phyloP scores from a whole-genome alignment of 2,113 vertebrate species.

The Todiramphus chloris region DNA sequence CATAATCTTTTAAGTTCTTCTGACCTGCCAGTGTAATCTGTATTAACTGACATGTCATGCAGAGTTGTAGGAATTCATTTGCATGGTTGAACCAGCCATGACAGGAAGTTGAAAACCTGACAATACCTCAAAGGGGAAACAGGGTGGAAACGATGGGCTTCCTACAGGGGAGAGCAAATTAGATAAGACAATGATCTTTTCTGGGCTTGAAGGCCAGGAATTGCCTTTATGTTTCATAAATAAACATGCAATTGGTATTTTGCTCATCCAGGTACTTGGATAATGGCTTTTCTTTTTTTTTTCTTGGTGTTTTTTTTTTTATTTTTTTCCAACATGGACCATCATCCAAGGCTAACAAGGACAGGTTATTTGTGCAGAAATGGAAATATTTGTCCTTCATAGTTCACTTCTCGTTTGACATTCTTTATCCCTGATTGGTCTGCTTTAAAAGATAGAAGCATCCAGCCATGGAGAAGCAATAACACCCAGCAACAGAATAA shows the following conservation, averaged over 20 bases:
- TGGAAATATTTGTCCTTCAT: constrained; percentile 68
- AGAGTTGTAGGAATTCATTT: neutral
- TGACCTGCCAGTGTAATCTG: neutral
- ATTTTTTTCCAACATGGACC: neutral
- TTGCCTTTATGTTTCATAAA: constrained; percentile 34
- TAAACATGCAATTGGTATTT: neutral
- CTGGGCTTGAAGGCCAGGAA: neutral
- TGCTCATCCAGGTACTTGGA: neutral
- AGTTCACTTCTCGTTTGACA: constrained; percentile 61
- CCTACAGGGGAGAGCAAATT: constrained; percentile 38
- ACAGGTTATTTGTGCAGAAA: constrained; percentile 40
- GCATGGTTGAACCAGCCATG: neutral
- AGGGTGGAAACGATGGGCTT: constrained; percentile 27
- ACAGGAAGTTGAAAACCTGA: neutral
- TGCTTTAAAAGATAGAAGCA: constrained; percentile 61
- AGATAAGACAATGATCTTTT: constrained; percentile 38
- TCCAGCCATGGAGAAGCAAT: constrained; percentile 63
- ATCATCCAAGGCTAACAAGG: constrained; percentile 11
- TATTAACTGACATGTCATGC: neutral
- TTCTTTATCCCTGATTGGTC: constrained; percentile 56
- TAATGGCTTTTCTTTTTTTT: neutral
- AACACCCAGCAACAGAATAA: constrained; percentile 28
- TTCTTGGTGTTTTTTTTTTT: neutral
- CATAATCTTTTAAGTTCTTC: neutral
- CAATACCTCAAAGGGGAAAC: constrained; percentile 44